These are phyloP conservation scores for Indicator indicator DNA, from an alignment of 2,113 vertebrate genomes.

Conservation along the genomic window DNA sequence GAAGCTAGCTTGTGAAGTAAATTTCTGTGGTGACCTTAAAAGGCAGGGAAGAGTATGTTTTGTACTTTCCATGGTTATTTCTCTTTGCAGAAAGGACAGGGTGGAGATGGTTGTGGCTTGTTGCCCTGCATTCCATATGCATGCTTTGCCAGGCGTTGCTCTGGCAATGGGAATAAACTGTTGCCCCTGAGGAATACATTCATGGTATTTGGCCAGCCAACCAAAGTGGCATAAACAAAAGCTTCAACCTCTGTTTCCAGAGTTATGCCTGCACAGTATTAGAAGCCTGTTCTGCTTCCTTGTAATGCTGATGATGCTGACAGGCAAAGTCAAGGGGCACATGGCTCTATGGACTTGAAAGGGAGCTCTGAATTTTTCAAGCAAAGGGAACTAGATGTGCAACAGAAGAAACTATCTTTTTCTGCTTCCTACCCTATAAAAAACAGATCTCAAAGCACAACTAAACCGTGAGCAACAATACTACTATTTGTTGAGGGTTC, in stretches of 20 bases:
- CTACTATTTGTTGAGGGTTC: background rate
- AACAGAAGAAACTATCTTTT: background rate
- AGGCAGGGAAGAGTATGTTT: constrained; percentile 29
- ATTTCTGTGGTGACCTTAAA: constrained; percentile 19
- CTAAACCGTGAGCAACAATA: background rate
- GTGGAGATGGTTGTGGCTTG: background rate
- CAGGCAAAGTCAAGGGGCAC: background rate
- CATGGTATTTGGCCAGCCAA: background rate
- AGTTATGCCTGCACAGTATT: background rate
- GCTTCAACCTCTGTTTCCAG: background rate
- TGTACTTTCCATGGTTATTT: background rate
- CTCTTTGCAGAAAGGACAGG: background rate
- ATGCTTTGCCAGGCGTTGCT: background rate
- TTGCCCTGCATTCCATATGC: constrained; percentile 9
- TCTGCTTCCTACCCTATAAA: background rate
- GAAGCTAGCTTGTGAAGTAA: background rate
- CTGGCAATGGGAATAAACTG: constrained; percentile 5
- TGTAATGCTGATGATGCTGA: fast-evolving
- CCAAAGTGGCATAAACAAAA: background rate
- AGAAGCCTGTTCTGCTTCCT: background rate
- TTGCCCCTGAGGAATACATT: background rate
- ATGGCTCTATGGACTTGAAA: background rate
- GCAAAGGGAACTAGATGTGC: background rate
- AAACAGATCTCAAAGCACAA: background rate
- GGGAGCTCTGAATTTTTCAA: background rate